Base-by-base conservation (phyloP, 2,888 invertebrate species). In the Apamea sordens region DNA sequence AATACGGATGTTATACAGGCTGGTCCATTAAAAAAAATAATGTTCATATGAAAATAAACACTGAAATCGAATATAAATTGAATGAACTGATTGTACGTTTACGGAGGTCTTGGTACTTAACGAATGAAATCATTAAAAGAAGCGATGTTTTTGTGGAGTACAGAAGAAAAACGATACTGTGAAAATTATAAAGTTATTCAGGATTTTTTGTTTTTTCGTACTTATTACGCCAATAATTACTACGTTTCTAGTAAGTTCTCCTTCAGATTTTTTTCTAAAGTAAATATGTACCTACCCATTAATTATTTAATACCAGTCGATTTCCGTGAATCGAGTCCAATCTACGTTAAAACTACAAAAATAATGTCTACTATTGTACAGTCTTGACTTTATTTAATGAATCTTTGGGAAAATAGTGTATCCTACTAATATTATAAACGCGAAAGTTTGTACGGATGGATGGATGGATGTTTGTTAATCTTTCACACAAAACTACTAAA, bases 1-100 rank as follows among this genome's bases (percentile, higher is more conserved):
- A 90, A 93, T 89, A 92, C 93, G 94, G 94, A 95, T 92, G 94
- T 92, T 92, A 90, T 90, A 89, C 91, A 91, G 92, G 89, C 91
- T 91, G 90, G 90, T 90, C 92, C 92, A 92, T 93, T 90, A 93
- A 93, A 94, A 90, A 92, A 91, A 90, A 78, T 85, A 90, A 88
- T 88, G 88, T 89, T 87, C 82, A 86, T 88, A 88, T 88, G 89
- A 92, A 94, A 93, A 93, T 92, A 91, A 92, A 93, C 88, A 87
- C 92, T 93, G 93, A 93, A 93, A 93, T 90, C 83, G 82, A 86
- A 90, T 83, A 88, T 88, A 89, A 85, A 86, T 82, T 85, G 79
- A 80, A 79, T 77, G 77, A 72, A 86, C 73, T 85, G 88, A 88
- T 88, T 86, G 70, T 78, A 80, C 63, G 75, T 67, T 78, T 80